These are phyloP conservation scores for Caradrina kadenii DNA, from an alignment of 2,888 invertebrate species.

Conservation along the genomic window DNA sequence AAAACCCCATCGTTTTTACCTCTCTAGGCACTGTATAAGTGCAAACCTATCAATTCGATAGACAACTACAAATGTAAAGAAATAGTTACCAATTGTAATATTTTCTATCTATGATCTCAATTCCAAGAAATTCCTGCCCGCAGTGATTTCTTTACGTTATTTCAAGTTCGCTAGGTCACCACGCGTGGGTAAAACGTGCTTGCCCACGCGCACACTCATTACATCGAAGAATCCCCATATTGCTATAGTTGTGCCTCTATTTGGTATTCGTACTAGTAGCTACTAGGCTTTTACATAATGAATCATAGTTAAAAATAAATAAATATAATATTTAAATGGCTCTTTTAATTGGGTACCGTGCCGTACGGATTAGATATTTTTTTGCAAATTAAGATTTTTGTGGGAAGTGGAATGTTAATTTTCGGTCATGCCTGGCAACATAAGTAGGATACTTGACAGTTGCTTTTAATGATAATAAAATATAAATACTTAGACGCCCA, in stretches of 20 bases:
- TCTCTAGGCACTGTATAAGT: too few relatives aligned
- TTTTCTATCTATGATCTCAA: too few relatives aligned
- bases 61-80: too few relatives aligned
- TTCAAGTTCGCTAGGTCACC: slow-evolving; percentile 64
- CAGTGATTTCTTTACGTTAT: slow-evolving; percentile 32
- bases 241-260: slow-evolving; percentile 48
- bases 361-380: not conserved
- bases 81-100: too few relatives aligned
- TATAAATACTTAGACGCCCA: not conserved
- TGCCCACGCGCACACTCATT: slow-evolving; percentile 55
- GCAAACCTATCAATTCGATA: too few relatives aligned
- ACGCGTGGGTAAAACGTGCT: slow-evolving; percentile 56
- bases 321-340: slow-evolving; percentile 4
- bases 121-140: not conserved
- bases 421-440: not conserved
- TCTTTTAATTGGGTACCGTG: slow-evolving; percentile 11
- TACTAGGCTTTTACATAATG: not conserved
- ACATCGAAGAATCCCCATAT: slow-evolving; percentile 42
- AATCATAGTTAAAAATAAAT: slow-evolving; percentile 3
- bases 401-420: slow-evolving; percentile 17
- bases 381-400: slow-evolving; percentile 8
- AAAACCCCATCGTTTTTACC: too few relatives aligned
- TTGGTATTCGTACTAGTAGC: slow-evolving; percentile 16
- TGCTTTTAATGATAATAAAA: not conserved
- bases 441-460: not conserved